Percentiles rank a stretch among this genome's conserved stretches.
These are phyloP conservation scores for Brachionus angularis DNA, from an alignment of 1,140 invertebrate genomes.

Conservation along the genomic window DNA sequence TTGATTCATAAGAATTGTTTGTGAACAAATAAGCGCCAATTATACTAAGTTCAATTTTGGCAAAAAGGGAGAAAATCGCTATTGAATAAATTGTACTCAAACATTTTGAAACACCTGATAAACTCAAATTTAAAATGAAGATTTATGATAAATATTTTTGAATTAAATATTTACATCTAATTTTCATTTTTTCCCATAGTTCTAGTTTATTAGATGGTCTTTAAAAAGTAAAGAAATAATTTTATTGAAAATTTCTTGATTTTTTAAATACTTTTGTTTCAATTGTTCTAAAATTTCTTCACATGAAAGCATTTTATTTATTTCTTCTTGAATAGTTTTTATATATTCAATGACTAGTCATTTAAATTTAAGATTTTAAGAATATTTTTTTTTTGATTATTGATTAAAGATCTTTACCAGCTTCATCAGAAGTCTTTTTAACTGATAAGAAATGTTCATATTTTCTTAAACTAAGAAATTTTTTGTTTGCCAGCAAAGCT, in stretches of 20 bases:
- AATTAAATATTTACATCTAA: no score
- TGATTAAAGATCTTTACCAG: not conserved
- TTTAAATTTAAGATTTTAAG: not conserved
- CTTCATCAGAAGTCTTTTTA: slow-evolving; percentile 31
- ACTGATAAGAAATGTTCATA: not conserved
- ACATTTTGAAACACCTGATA: not conserved
- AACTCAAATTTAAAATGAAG: no score
- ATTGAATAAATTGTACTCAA: not conserved
- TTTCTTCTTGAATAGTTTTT: slow-evolving; percentile 8
- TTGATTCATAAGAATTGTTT: not conserved
- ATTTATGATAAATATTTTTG: no score
- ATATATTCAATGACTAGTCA: not conserved
- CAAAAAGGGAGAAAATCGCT: not conserved
- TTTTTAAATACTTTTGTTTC: slow-evolving; percentile 6
- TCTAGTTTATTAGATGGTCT: slow-evolving; percentile 17
- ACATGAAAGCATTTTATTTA: not conserved
- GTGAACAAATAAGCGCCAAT: slow-evolving; percentile 19
- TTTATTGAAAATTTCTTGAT: not conserved
- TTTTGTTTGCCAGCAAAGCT: not conserved
- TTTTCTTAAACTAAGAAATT: slow-evolving; percentile 1
- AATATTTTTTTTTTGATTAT: no score
- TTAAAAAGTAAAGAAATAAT: not conserved
- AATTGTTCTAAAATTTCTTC: slow-evolving; percentile 19
- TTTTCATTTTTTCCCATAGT: slow-evolving; percentile 39
- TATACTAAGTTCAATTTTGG: slow-evolving; percentile 6